Conservation (phyloP, 2,888 invertebrate genomes). For the Macaria liturata region DNA sequence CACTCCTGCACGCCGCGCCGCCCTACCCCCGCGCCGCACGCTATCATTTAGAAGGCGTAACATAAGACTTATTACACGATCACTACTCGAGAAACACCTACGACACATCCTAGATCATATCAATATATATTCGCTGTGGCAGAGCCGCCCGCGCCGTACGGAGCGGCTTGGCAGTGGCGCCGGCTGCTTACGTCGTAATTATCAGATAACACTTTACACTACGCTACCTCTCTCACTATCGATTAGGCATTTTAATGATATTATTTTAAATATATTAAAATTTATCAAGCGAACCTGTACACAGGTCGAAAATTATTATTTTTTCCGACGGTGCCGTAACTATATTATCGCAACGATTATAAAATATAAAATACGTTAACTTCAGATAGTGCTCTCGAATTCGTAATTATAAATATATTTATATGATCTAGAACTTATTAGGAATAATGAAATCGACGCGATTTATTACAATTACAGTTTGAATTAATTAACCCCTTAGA, state of each 20-base stretch:
- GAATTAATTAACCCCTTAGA: slow-evolving; percentile 37
- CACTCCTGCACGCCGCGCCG: slow-evolving; percentile 9
- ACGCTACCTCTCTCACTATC: slow-evolving; percentile 79
- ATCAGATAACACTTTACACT: slow-evolving; percentile 69
- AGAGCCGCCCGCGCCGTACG: slow-evolving; percentile 56
- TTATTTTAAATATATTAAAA: slow-evolving; percentile 66
- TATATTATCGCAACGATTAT: slow-evolving; percentile 40
- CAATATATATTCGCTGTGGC: slow-evolving; percentile 75
- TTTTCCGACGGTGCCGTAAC: slow-evolving; percentile 53
- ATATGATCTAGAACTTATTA: slow-evolving; percentile 82
- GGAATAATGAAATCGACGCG: slow-evolving; percentile 61
- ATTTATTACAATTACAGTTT: slow-evolving; percentile 44
- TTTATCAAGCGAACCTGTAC: slow-evolving; percentile 63
- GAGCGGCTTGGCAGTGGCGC: slow-evolving; percentile 67
- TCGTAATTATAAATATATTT: slow-evolving; percentile 71
- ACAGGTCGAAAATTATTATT: slow-evolving; percentile 54
- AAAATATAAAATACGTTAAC: slow-evolving; percentile 44
- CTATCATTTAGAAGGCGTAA: slow-evolving; percentile 76
- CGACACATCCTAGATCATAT: slow-evolving; percentile 83
- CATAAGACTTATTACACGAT: slow-evolving; percentile 80
- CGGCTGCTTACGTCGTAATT: slow-evolving; percentile 61
- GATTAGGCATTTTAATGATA: slow-evolving; percentile 74
- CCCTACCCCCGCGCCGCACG: slow-evolving; percentile 45
- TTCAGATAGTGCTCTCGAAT: slow-evolving; percentile 45
- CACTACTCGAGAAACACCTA: slow-evolving; percentile 82